Evolutionary conservation across 1,140 invertebrate species (phyloP), one percentile per base, ranked within the genome.

Genomic region (Thalassaphorura encarpata): DNA sequence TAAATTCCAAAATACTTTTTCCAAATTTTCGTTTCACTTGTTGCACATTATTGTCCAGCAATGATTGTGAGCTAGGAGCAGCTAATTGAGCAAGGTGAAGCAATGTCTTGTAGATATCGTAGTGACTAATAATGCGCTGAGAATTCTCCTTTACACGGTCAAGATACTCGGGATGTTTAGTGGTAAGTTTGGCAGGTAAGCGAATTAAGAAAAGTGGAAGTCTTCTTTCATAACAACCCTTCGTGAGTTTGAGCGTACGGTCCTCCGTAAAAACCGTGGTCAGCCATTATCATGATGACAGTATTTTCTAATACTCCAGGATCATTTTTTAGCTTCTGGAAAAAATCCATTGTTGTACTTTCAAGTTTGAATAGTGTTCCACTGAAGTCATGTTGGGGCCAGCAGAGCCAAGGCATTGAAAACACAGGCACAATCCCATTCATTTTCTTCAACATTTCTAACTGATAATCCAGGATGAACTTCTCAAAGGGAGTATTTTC

Each of bases 371-470:
- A 23, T 5, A 47, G 45, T 18, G 45, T 47, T 13, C 28, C 18
- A 26, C 24, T 26, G 18, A 24, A 24, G 24, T 47, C 45, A 47
- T 47, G 45, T 13, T 26, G 28, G 11, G 45, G 45, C 45, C 45
- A 47, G 24, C 19, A 24, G 4, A 47, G 45, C 45, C 45, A 47
- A 8, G 45, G 45, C 45, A 47, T 47, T 6, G 45, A 26, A 47
- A 47, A 47, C 21, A 26, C 5, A 3, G 45, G 45, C 11, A 27
- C 19, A 24, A 24, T 19, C 15, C 45, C 45, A 27, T 47, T 47
- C 21, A 47, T 21, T 21, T 21, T 47, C 18, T 27, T 21, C 26
- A 47, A 18, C 13, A 47, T 47, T 27, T 47, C 45, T 11, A 47
- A 19, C 19, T 47, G 5, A 47, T 47, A 47, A 26, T 27, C 19